Evolutionary conservation across 2,113 vertebrate genomes (phyloP), one percentile per base, ranked within the genome.

Genomic region (Salvelinus namaycush): DNA sequence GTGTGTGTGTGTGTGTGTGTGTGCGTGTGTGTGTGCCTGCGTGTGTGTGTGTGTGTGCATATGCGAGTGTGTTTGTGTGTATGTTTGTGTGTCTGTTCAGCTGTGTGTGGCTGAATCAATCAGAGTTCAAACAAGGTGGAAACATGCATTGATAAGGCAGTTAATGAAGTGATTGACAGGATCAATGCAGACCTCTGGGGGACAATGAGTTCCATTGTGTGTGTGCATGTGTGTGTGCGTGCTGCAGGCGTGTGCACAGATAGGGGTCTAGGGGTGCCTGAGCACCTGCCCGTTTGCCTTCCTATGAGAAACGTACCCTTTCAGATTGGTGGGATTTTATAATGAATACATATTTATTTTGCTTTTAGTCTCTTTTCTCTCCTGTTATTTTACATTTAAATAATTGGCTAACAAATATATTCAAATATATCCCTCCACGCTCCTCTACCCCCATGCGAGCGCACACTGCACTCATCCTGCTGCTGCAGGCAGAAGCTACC

Each of bases 91-190:
- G 9, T 14, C 13, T 51, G 49, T 11, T 51, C 49, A 51, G 49
- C 49, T 65, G 20, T 70, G 68, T 65, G 26, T 57, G n/a, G 11
- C 3, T 22, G 24, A 60, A 60, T 60, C 59, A 60, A 60, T 60
- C 6, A 5, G 57, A 60, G 57, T 3, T n/a, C 57, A n/a, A 60
- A 60, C 57, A 60, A 60, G 59, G 79, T 80, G 81, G 78, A 84
- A 83, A 82, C 68, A 51, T 12, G 48, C 75, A 85, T 88, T 85
- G 87, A 93, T 88, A 82, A 85, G 76, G 64, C 75, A 79, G 81
- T 87, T 83, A 87, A 91, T 89, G 44, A 87, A 82, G 83, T 89
- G 88, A 92, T 84, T 90, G 91, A 87, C 89, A 86, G 86, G 76
- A 86, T 90, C 79, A 84, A 83, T 89, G 67, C 75, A 73, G n/a